Base-by-base conservation (phyloP, 2,797 vertebrate genomes). In the Psittacula echo region DNA sequence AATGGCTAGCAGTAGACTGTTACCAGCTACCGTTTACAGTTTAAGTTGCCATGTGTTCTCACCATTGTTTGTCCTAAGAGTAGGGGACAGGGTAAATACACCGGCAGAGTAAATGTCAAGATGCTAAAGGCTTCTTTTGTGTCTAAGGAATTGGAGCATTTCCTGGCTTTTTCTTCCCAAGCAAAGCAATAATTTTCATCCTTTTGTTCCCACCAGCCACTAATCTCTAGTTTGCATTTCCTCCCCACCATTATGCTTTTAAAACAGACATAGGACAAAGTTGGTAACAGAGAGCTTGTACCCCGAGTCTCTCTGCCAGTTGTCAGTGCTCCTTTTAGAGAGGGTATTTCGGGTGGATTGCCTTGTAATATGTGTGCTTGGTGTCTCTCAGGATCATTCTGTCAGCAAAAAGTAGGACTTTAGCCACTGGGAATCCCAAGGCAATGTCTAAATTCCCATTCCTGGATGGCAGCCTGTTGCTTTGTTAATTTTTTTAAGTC, bases 181-280 rank as follows among this genome's bases (percentile, higher is more conserved):
- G 32, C 62, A 68, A 19, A 78, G 21, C 39, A 75, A 22, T 79
- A 44, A 41, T 70, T 90, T 75, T 73, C 48, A 42, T 78, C 27
- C 32, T 86, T 83, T 70, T 76, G 18, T 81, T 90, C 37, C 37
- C 62, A 32, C 34, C 54, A 79, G 77, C 70, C 54, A 54, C 51
- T 79, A 86, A 84, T 84, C 39, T 91, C 58, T 82, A 47, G 41
- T 89, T 95, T 84, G 34, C 89, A 42, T 67, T 73, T 81, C 44
- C 4, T 54, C 21, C 16, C 50, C 20, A 6, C 68, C 29, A 48
- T 81, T 73, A 50, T 51, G n/a, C 39, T 92, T 86, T 79, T 87
- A 41, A 89, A 90, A 82, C 41, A 70, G n/a, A 34, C 29, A 8
- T 9, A 60, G 39, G 44, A 82, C 42, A 56, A 73, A 81, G 16